Evolutionary conservation across 2,888 invertebrate genomes (phyloP).

Genomic region (Phragmatobia fuliginosa): DNA sequence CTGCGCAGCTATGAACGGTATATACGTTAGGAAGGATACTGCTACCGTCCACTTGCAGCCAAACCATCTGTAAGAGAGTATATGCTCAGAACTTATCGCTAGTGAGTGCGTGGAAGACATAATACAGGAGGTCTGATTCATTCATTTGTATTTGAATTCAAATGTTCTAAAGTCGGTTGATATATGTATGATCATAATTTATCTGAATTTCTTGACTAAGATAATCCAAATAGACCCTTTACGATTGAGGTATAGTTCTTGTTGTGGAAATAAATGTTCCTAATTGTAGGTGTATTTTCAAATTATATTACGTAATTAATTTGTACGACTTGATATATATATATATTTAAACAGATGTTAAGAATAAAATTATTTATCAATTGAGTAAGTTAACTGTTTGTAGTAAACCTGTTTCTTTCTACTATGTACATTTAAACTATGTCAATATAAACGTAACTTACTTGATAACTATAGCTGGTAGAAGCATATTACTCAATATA

Average conservation of each 20-base stretch:
- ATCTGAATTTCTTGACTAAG: not conserved
- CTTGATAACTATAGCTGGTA: conserved; percentile 94
- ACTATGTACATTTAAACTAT: not conserved
- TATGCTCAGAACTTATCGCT: not conserved
- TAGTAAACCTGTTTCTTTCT: no score
- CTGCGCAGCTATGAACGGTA: conserved; percentile 96
- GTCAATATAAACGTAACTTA: conserved; percentile 71
- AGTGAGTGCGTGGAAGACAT: not conserved
- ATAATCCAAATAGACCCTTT: not conserved
- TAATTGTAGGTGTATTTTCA: no score
- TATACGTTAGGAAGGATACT: conserved; percentile 94
- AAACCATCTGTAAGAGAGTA: conserved; percentile 88
- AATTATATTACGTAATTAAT: not conserved
- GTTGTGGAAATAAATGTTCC: no score
- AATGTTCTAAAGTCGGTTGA: no score
- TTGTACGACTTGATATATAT: no score
- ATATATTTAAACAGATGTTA: no score
- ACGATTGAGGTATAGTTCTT: no score
- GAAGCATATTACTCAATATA: conserved; percentile 95
- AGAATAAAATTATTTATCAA: no score
- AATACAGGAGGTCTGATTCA: no score
- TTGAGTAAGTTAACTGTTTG: no score
- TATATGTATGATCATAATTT: no score
- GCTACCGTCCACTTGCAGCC: conserved; percentile 97
- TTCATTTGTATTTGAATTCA: not conserved